Evolutionary conservation across 2,888 invertebrate species (phyloP).

Genomic region (Slavum lentiscoides): DNA sequence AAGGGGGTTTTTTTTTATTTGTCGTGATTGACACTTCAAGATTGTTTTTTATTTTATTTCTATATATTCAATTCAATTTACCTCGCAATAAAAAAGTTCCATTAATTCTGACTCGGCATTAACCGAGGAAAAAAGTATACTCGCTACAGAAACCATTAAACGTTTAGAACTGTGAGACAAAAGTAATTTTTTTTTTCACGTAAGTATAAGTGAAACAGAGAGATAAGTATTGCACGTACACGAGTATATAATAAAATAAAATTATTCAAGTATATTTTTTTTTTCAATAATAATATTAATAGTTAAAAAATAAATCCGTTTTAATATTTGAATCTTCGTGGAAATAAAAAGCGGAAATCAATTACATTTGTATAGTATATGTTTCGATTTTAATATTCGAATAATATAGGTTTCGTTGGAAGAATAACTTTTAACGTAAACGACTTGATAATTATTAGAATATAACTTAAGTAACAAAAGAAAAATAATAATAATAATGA

Average conservation of each 20-base stretch:
- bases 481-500: too few relatives aligned
- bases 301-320: not conserved
- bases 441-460: too few relatives aligned
- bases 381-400: too few relatives aligned
- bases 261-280: too few relatives aligned
- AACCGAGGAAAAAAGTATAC: not conserved
- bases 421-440: too few relatives aligned
- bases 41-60: conserved; percentile 8
- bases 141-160: not conserved
- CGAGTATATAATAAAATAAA: not conserved
- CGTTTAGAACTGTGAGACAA: not conserved
- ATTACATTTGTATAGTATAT: too few relatives aligned
- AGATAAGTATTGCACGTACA: not conserved
- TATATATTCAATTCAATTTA: not conserved
- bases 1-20: not conserved
- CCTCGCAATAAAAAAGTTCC: not conserved
- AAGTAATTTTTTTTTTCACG: not conserved
- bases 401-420: too few relatives aligned
- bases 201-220: not conserved
- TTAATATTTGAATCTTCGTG: not conserved
- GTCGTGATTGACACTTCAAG: conserved; percentile 8
- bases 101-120: not conserved
- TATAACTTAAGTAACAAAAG: too few relatives aligned
- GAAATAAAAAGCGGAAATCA: too few relatives aligned
- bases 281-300: too few relatives aligned